Evolutionary conservation across 2,888 invertebrate genomes (phyloP), one percentile per base, ranked within the genome.

Genomic region (Tetanocera ferruginea): DNA sequence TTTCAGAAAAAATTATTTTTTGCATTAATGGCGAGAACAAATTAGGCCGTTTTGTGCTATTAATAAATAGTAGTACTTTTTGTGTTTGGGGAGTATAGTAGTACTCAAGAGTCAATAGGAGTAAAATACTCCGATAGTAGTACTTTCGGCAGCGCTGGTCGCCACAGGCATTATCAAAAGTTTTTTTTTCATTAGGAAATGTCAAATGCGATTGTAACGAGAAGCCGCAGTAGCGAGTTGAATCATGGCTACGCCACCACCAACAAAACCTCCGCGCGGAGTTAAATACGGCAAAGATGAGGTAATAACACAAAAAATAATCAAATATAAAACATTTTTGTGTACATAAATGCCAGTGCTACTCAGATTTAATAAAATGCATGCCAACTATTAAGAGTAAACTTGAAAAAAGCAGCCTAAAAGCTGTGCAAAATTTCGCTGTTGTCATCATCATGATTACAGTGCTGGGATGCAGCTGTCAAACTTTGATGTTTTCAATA

Each of bases 241-340:
- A 79, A 88, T 82, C 83, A 93, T 93, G 93, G 92, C 93, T 83
- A 91, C 92, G 73, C 92, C 93, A 82, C 95, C 95, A 81, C 89
- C 96, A 72, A 93, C 94, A 34, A 96, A 96, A 89, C 96, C 96
- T 85, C 96, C 96, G 28, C 91, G 96, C 86, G 96, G 96, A 79
- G 94, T 96, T 67, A 96, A 96, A 91, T 94, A 94, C 87, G 93
- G 94, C 76, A 96, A 95, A 91, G 96, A 96, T 92, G 95, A 96
- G 88, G 96, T 95, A 92, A 91, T 83, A 28, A 11, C 37, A 34
- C 37, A 67, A 3, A 52, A 62, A 72, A 55, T 31, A 19, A 37
- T 43, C 19, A 60, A 2, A 60, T 57, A 19, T 52, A 60, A 11
- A 37, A n/a, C 43, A 25, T 69, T 52, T 28, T 76, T 57, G 51